Conservation (phyloP, 2,888 invertebrate species). For the Eupithecia pulchellata region DNA sequence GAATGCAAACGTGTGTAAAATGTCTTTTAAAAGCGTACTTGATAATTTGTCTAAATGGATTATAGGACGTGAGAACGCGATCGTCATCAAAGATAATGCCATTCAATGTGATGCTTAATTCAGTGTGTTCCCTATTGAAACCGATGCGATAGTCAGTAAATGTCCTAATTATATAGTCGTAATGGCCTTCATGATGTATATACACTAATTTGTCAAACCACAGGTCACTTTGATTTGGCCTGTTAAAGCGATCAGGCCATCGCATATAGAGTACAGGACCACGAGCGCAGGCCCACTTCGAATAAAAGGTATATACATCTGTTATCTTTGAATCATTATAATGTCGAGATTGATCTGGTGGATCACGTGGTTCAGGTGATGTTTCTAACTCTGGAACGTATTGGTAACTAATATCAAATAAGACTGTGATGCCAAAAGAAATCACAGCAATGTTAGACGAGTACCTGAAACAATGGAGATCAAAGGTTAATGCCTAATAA, state of each 20-base stretch:
- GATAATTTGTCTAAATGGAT: not conserved
- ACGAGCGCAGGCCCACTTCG: not conserved
- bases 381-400: not conserved
- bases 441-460: not conserved
- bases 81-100: not conserved
- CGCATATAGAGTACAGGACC: not conserved
- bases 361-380: not conserved
- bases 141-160: too few species aligned
- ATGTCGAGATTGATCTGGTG: not conserved
- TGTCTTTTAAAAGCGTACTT: constrained; percentile 4
- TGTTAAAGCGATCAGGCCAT: not conserved
- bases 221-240: not conserved
- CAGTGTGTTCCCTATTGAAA: not conserved
- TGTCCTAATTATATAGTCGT: not conserved
- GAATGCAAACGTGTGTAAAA: not conserved
- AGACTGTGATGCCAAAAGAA: not conserved
- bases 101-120: not conserved
- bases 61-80: not conserved
- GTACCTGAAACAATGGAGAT: not conserved
- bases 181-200: not conserved
- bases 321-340: too few species aligned
- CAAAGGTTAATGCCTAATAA: not conserved
- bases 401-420: not conserved
- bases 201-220: constrained; percentile 13
- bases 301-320: too few species aligned